These are phyloP conservation scores for Crocallis elinguaria DNA, from an alignment of 2,888 invertebrate genomes.

Conservation along the genomic window DNA sequence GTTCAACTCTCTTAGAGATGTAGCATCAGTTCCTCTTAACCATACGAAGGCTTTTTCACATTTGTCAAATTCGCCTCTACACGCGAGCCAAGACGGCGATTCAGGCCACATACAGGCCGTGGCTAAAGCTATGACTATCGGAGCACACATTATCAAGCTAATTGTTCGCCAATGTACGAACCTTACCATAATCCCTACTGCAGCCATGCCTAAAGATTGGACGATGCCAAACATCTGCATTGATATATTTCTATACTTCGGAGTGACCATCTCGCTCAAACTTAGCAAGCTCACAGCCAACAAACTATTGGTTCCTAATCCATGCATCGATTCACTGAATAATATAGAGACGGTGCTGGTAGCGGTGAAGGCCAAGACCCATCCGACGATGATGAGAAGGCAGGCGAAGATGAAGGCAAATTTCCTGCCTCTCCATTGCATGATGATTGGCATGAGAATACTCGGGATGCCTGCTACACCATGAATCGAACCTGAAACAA, in stretches of 20 bases:
- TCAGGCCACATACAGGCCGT: conserved; percentile 33
- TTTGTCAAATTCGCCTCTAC: conserved; percentile 29
- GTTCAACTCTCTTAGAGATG: conserved; percentile 26
- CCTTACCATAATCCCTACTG: conserved; percentile 6
- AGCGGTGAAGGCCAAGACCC: conserved; percentile 4
- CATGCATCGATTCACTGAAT: conserved; percentile 19
- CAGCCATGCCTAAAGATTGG: conserved; percentile 18
- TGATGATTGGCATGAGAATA: conserved; percentile 10
- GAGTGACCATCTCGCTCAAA: conserved; percentile 29
- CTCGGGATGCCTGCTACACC: conserved; percentile 18
- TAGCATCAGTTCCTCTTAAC: conserved; percentile 32
- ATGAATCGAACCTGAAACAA: conserved; percentile 15
- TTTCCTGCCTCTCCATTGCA: conserved; percentile 22
- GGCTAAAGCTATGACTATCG: conserved; percentile 18
- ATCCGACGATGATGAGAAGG: conserved; percentile 9
- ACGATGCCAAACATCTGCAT: conserved; percentile 7
- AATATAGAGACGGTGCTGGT: not conserved
- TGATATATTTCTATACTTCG: conserved; percentile 16
- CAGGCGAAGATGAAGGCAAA: conserved; percentile 14
- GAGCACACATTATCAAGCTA: conserved; percentile 20
- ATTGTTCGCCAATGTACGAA: conserved; percentile 30
- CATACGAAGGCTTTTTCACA: conserved; percentile 31
- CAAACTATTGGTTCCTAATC: conserved; percentile 25
- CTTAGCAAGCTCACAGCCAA: conserved; percentile 17
- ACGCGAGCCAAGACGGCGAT: conserved; percentile 37